Evolutionary conservation across 2,888 invertebrate genomes (phyloP), one percentile per base, ranked within the genome.

Genomic region (Hipparchia sbordonii): DNA sequence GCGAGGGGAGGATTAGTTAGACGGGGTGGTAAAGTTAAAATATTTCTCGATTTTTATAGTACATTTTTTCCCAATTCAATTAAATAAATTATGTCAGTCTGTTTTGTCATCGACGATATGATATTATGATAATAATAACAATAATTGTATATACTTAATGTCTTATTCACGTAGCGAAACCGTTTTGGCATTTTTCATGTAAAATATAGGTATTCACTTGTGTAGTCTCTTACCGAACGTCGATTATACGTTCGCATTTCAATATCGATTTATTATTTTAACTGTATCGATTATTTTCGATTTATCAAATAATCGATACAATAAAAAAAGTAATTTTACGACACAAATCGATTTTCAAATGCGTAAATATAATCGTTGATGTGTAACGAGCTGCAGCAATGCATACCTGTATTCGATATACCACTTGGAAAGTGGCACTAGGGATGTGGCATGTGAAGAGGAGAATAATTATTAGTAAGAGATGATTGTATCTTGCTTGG

Each of bases 101-200:
- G 85, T 85, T 88, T 84, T 79, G 82, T 85, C 81, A 82, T 87
- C 82, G 81, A 82, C 33, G 65, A 51, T 65, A 65, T 65, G 12
- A 65, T 51, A 51, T 51, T 51, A 65, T 62, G 84, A 83, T 84
- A 33, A 61, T 85, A 33, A 61, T 85, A 86, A 23, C 23, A 23
- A 87, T 87, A 86, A 87, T 85, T 92, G 91, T 92, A 92, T 91
- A 92, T 91, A 92, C 2, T 65, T 10, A 65, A 65, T 33, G 33
- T 52, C 51, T 65, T 63, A 23, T 65, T 65, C 51, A 33, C 33
- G 12, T 51, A 52, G 33, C 52, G 6, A 33, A 12, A 12, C 4
- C 51, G 0, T 51, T 52, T 65, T 12, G 65, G 52, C 33, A 65
- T 51, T 6, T 52, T 65, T 51, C 13, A 9, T 9, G 12, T 60